Percentiles rank a stretch among this genome's conserved stretches.
These are phyloP conservation scores for Drosophila albomicans DNA, from an alignment of 1,140 invertebrate species.

Conservation along the genomic window DNA sequence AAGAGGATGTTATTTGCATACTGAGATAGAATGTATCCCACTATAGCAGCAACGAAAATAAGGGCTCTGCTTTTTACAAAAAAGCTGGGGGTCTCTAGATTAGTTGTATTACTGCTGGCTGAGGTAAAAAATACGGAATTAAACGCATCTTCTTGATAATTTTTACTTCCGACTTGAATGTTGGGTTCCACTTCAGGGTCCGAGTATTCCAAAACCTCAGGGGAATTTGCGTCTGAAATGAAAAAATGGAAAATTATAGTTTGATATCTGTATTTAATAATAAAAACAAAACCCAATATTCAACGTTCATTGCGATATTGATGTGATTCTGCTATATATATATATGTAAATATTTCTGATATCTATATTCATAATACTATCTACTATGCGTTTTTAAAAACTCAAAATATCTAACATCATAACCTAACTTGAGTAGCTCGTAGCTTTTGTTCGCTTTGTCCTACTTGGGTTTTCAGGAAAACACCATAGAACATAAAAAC, in stretches of 20 bases:
- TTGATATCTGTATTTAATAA: too few species aligned
- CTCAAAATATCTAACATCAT: too few species aligned
- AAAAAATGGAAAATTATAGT: not conserved
- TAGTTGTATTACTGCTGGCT: not conserved
- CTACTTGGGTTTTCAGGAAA: too few species aligned
- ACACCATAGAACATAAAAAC: too few species aligned
- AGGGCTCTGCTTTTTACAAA: conserved; percentile 22
- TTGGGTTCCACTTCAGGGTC: conserved; percentile 52
- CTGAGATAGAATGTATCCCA: conserved; percentile 35
- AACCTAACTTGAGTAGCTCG: too few species aligned
- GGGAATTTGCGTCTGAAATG: conserved; percentile 10
- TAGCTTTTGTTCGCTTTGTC: too few species aligned
- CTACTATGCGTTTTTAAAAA: too few species aligned
- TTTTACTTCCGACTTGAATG: conserved; percentile 4
- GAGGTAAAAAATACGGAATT: conserved; percentile 7
- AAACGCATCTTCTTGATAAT: conserved; percentile 12
- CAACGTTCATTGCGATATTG: too few species aligned
- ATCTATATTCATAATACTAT: too few species aligned
- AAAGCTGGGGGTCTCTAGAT: not conserved
- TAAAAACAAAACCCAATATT: too few species aligned
- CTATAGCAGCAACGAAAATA: conserved; percentile 35
- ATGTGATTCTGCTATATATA: too few species aligned
- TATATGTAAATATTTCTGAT: too few species aligned
- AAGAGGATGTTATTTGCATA: conserved; percentile 25
- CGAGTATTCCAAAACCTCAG: conserved; percentile 32